Evolutionary conservation across 2,113 vertebrate genomes (phyloP), one percentile per base, ranked within the genome.

Genomic region (Chiloscyllium plagiosum): DNA sequence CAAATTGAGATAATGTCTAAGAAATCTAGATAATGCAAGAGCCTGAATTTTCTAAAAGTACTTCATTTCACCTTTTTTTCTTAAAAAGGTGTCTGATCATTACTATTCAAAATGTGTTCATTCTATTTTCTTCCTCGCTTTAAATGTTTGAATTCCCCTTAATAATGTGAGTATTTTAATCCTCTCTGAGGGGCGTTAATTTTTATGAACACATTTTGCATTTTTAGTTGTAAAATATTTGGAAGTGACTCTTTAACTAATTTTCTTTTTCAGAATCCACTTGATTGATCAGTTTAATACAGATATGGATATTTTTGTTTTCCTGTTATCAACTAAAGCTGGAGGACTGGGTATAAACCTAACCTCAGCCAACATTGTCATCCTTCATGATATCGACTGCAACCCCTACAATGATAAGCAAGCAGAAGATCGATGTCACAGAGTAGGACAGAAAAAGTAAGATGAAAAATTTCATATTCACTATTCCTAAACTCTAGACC

Each of bases 331-430:
- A 70, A 99, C 99, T 19, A 99, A 98, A 96, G 99, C 99, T n/a
- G 99, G 99, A 2, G 99, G 99, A 68, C 97, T 99, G 96, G 99
- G 99, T 96, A 99, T 99, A 97, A 99, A 99, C 96, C 98, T 99
- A 83, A 99, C 99, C 42, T 99, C 99, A 0, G 99, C 99, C 78
- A 99, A 99, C 8, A 97, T 99, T 2, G 99, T 99, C 83, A 98
- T 99, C 96, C 98, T 99, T n/a, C 99, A 99, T 4, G 99, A 99
- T 97, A 99, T 99, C n/a, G 99, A 99, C 96, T 99, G 98, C 96
- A 99, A 99, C 96, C 99, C 99, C 0, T 99, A 99, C 96, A 99
- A 99, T 3, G 99, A 99, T 97, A 99, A 99, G 96, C 99, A 99
- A 97, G 99, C 99, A 12, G 99, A 99, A 96, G 99, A 99, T 96